Percentiles rank a stretch among this genome's conserved stretches.
These are phyloP conservation scores for Oncorhynchus gorbuscha DNA, from an alignment of 2,113 vertebrate genomes.

Conservation along the genomic window DNA sequence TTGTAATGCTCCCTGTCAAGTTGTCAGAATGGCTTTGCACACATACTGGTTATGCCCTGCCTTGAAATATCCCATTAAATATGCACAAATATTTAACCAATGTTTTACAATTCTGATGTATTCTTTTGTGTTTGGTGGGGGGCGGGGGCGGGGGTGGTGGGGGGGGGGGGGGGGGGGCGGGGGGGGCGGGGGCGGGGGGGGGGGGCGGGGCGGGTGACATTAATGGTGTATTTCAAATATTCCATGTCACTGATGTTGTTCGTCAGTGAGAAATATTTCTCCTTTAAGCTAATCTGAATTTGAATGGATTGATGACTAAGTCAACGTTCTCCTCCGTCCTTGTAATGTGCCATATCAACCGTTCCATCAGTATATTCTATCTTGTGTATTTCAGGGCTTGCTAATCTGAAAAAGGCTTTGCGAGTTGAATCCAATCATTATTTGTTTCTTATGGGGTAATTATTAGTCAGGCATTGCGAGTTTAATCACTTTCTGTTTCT, in stretches of 20 bases:
- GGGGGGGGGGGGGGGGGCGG: no score
- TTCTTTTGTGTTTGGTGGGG: neutral
- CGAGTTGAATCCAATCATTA: neutral
- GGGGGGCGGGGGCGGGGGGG: no score
- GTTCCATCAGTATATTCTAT: neutral
- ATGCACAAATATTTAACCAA: constrained; percentile 53
- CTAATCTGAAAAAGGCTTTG: constrained; percentile 17
- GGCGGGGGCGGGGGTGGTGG: no score
- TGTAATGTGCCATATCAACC: no score
- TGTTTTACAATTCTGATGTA: constrained; percentile 49
- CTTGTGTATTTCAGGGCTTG: constrained; percentile 27
- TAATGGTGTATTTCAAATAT: constrained; percentile 46
- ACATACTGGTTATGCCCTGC: constrained; percentile 27
- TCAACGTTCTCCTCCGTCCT: no score
- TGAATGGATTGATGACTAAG: constrained; percentile 56
- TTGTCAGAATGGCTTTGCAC: constrained; percentile 60
- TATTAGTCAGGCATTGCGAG: neutral
- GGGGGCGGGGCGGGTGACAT: no score
- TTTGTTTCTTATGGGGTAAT: neutral
- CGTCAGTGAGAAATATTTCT: constrained; percentile 45
- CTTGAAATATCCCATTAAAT: constrained; percentile 52
- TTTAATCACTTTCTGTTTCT: neutral
- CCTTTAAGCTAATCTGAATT: constrained; percentile 44
- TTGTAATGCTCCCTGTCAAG: constrained; percentile 59
- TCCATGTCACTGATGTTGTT: constrained; percentile 56